Conservation (phyloP, 1,140 invertebrate genomes). For the Drosophila repleta region DNA sequence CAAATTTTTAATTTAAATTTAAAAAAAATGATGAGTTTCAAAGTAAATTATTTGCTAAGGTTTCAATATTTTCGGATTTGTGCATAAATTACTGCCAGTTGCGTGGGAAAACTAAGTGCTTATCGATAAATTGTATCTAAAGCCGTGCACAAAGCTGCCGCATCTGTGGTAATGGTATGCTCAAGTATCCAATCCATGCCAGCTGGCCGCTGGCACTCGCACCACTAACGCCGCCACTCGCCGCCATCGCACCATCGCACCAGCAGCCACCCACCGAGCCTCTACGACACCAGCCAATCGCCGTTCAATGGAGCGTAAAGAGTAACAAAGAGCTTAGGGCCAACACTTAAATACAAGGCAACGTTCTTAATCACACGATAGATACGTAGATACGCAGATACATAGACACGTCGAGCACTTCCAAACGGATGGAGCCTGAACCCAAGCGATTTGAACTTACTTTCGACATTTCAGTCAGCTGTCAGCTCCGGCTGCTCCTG, state of each 20-base stretch:
- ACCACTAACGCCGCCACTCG: background rate
- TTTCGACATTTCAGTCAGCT: slow-evolving; percentile 68
- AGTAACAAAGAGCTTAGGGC: slow-evolving; percentile 62
- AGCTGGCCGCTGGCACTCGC: slow-evolving; percentile 9
- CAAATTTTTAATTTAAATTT: no score
- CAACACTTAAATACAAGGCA: slow-evolving; percentile 72
- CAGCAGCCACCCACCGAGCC: background rate
- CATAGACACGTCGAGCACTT: slow-evolving; percentile 26
- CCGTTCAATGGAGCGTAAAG: slow-evolving; percentile 47
- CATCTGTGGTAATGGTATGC: slow-evolving; percentile 49
- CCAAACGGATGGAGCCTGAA: slow-evolving; percentile 7
- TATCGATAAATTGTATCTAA: slow-evolving; percentile 42
- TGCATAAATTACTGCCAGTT: slow-evolving; percentile 12
- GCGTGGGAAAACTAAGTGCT: slow-evolving; percentile 9
- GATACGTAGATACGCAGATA: slow-evolving; percentile 35
- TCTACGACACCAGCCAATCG: slow-evolving; percentile 11
- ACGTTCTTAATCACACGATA: slow-evolving; percentile 73
- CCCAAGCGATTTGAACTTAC: slow-evolving; percentile 39
- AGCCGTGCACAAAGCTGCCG: slow-evolving; percentile 20
- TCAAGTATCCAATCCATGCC: slow-evolving; percentile 22
- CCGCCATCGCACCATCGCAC: background rate
- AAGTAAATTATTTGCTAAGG: no score
- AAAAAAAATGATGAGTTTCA: no score
- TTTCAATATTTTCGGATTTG: background rate
- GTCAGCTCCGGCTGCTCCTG: slow-evolving; percentile 35